Evolutionary conservation across 1,140 invertebrate species (phyloP).

Genomic region (Drosophila hydei): DNA sequence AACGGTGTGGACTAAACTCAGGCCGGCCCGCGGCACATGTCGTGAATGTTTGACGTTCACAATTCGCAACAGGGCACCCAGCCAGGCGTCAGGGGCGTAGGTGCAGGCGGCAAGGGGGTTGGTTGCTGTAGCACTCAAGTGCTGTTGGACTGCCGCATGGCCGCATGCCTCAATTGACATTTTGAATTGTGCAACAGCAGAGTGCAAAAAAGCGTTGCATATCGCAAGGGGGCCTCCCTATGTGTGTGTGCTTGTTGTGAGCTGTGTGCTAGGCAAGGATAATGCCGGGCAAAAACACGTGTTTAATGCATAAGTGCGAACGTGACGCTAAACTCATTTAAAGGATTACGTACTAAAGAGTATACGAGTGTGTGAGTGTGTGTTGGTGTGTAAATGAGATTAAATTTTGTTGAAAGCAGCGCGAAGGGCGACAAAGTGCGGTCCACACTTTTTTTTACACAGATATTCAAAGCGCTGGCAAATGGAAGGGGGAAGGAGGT

Average conservation of each 20-base stretch:
- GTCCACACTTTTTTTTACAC: constrained; percentile 48
- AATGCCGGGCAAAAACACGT: constrained; percentile 78
- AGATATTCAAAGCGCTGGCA: constrained; percentile 34
- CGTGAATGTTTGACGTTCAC: constrained; percentile 49
- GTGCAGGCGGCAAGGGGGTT: background rate
- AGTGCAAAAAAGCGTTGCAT: constrained; percentile 71
- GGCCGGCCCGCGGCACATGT: constrained; percentile 51
- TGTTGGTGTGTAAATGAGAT: constrained; percentile 70
- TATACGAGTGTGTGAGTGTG: constrained; percentile 27
- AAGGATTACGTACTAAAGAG: constrained; percentile 73
- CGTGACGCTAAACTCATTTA: constrained; percentile 82
- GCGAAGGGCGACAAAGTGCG: constrained; percentile 49
- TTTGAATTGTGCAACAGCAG: constrained; percentile 77
- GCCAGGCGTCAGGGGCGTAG: background rate
- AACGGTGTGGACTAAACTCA: constrained; percentile 76
- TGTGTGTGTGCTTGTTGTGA: constrained; percentile 13
- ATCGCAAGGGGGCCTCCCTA: constrained; percentile 11
- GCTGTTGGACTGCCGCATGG: constrained; percentile 59
- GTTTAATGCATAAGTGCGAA: constrained; percentile 82
- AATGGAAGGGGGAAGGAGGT: background rate
- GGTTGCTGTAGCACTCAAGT: constrained; percentile 46
- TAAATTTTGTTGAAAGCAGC: constrained; percentile 77
- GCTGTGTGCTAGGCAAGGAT: constrained; percentile 65
- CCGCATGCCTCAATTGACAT: constrained; percentile 78
- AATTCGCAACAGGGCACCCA: constrained; percentile 41